phyloP scores from a whole-genome alignment of 2,113 vertebrate genomes.

The Amazona guildingii region DNA sequence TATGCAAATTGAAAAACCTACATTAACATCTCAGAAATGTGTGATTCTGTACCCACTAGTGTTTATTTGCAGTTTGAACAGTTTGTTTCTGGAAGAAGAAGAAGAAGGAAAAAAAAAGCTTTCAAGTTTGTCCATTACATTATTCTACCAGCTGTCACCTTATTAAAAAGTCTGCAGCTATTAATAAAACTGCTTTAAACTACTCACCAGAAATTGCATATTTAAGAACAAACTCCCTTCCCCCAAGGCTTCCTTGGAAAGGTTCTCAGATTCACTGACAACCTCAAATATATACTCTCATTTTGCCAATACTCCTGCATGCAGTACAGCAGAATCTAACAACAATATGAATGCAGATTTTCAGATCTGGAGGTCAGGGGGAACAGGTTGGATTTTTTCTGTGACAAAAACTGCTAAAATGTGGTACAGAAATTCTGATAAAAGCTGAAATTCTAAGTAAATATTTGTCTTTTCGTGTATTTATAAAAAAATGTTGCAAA shows the following conservation, averaged over 20 bases:
- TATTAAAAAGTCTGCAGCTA: constrained; percentile 58
- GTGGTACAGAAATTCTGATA: background rate
- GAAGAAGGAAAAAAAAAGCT: background rate
- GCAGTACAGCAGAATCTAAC: background rate
- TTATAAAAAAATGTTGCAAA: background rate
- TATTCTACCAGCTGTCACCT: constrained; percentile 56
- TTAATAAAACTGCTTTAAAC: constrained; percentile 60
- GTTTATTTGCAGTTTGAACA: constrained; percentile 65
- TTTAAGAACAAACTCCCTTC: background rate
- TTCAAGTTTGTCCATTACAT: constrained; percentile 44
- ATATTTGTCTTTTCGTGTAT: background rate
- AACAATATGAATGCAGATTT: background rate
- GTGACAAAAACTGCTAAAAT: background rate
- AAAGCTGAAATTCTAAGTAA: background rate
- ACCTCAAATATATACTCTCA: background rate
- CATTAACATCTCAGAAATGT: constrained; percentile 45
- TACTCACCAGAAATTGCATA: background rate
- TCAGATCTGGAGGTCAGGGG: background rate
- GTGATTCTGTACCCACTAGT: constrained; percentile 45
- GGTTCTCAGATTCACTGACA: constrained; percentile 1
- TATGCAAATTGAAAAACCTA: constrained; percentile 48
- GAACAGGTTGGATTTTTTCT: background rate
- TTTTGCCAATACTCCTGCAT: constrained; percentile 8
- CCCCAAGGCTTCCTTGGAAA: constrained; percentile 2
- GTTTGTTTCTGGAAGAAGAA: constrained; percentile 43